These are phyloP conservation scores for Erpornis zantholeuca DNA, from an alignment of 2,113 vertebrate genomes.

Conservation along the genomic window DNA sequence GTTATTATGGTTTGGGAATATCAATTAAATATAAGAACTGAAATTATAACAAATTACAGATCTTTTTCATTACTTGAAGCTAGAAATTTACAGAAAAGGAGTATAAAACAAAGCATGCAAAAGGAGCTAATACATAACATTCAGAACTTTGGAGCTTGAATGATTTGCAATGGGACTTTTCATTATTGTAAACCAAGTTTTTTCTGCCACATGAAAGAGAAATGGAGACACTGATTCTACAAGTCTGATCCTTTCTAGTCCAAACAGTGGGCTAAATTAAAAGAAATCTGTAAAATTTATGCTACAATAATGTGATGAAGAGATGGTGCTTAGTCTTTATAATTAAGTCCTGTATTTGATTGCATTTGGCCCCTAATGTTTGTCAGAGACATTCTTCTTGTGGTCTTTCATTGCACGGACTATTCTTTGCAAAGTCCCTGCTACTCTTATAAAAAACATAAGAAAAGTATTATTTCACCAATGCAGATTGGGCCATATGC, in stretches of 20 bases:
- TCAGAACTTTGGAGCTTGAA: not conserved
- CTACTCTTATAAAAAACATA: not conserved
- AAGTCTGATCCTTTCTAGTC: not conserved
- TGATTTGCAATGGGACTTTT: not conserved
- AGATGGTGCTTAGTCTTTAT: not conserved
- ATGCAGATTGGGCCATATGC: not conserved
- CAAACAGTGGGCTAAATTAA: not conserved
- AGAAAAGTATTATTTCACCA: not conserved
- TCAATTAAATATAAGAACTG: not conserved
- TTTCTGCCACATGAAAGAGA: not conserved
- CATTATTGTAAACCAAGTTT: not conserved
- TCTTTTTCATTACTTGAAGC: not conserved
- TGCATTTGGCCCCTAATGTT: not conserved
- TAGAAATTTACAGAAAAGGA: not conserved
- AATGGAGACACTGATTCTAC: not conserved
- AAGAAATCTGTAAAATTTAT: not conserved
- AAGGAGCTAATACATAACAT: not conserved
- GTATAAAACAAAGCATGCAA: not conserved
- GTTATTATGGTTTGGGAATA: not conserved
- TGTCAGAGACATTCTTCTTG: not conserved
- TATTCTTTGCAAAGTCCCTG: not conserved
- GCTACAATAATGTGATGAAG: not conserved
- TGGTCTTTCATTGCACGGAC: not conserved
- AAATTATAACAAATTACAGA: conserved; percentile 2
- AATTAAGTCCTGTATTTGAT: not conserved